Conservation (phyloP, 1,140 invertebrate species). For the Brachionus paranguensis region DNA sequence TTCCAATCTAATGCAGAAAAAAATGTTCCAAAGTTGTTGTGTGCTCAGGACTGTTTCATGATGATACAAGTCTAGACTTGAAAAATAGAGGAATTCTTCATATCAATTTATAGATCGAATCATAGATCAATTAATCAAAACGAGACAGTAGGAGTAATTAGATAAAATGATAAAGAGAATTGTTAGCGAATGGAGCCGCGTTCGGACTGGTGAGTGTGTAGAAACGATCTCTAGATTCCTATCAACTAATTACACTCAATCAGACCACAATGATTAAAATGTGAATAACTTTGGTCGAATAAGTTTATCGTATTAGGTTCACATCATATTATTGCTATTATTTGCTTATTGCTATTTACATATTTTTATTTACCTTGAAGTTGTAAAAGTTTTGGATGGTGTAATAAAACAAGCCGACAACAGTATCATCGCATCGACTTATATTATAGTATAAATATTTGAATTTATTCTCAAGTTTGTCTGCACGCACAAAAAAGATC, state of each 20-base stretch:
- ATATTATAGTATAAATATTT: slow-evolving; percentile 34
- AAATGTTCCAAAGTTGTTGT: too few relatives aligned
- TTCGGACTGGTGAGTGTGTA: neutral
- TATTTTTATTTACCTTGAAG: neutral
- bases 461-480: neutral
- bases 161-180: neutral
- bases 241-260: neutral
- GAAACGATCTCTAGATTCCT: neutral
- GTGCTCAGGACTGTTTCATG: neutral
- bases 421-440: neutral
- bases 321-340: neutral
- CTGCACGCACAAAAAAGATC: neutral
- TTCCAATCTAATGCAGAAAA: too few relatives aligned
- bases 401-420: neutral
- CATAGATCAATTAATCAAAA: neutral
- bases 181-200: neutral
- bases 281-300: neutral
- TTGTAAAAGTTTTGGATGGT: neutral
- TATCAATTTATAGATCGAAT: neutral
- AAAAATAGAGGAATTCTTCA: neutral
- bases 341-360: neutral
- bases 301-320: neutral
- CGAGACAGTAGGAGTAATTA: neutral
- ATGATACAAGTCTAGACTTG: neutral
- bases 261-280: neutral